Conservation (phyloP, 2,113 vertebrate species). For the Cyanocitta stelleri region DNA sequence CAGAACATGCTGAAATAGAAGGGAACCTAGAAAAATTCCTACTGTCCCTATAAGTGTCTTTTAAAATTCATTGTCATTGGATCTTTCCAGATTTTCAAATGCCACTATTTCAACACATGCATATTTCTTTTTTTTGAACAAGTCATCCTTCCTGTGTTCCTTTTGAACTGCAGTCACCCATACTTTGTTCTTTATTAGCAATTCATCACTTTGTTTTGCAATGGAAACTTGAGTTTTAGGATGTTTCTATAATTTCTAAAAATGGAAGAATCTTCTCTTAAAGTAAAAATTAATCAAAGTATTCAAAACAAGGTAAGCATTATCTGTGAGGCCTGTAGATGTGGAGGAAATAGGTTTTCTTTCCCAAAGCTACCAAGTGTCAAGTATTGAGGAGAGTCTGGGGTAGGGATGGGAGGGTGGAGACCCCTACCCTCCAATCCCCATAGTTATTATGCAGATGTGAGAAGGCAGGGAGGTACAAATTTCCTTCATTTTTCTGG, state of each 20-base stretch:
- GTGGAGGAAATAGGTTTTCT: neutral
- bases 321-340: neutral
- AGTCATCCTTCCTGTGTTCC: neutral
- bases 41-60: neutral
- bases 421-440: fast-evolving
- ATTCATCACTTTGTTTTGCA: neutral
- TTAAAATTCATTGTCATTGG: neutral
- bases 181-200: neutral
- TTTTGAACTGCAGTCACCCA: neutral
- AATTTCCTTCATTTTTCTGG: neutral
- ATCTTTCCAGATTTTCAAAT: neutral
- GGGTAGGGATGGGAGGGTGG: neutral
- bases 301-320: neutral
- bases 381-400: neutral
- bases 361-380: neutral
- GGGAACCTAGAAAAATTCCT: neutral
- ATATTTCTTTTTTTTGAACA: neutral
- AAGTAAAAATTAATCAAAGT: neutral
- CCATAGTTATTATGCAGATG: neutral
- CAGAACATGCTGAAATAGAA: neutral
- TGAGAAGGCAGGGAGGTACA: neutral
- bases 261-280: neutral
- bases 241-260: neutral
- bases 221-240: neutral
- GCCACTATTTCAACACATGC: neutral